Evolutionary conservation across 2,888 invertebrate species (phyloP).

Genomic region (Lasioglossum leucozonium): DNA sequence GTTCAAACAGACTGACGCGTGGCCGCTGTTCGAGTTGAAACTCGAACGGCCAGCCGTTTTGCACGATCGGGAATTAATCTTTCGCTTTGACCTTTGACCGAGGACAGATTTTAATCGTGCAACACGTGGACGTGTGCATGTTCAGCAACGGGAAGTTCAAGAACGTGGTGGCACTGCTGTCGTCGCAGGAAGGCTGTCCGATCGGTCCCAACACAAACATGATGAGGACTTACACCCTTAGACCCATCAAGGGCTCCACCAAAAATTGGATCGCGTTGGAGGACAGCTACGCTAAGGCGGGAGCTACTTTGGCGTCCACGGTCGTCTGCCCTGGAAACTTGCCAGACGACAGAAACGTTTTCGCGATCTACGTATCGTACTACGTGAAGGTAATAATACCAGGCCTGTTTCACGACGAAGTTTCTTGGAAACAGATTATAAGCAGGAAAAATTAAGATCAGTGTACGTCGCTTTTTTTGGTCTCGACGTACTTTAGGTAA

Average conservation of each 20-base stretch:
- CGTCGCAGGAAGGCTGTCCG: constrained; percentile 88
- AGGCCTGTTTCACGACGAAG: neutral
- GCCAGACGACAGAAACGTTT: constrained; percentile 92
- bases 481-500: no score
- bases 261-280: constrained; percentile 97
- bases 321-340: constrained; percentile 85
- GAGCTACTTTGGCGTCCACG: constrained; percentile 86
- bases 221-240: constrained; percentile 88
- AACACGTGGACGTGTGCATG: constrained; percentile 97
- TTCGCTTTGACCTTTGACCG: neutral
- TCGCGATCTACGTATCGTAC: constrained; percentile 96
- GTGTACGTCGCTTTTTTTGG: no score
- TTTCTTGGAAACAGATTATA: neutral
- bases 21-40: neutral
- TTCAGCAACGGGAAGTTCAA: constrained; percentile 97
- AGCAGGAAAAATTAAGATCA: neutral
- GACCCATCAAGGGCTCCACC: constrained; percentile 91
- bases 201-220: constrained; percentile 88
- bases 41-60: neutral
- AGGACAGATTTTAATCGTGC: constrained; percentile 91
- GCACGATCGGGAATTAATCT: neutral
- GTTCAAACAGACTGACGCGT: constrained; percentile 41
- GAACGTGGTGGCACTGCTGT: constrained; percentile 92
- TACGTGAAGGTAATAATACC: constrained; percentile 89
- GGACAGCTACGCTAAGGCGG: constrained; percentile 87